Conservation (phyloP, 2,888 invertebrate genomes). For the Tetranychus truncatus region DNA sequence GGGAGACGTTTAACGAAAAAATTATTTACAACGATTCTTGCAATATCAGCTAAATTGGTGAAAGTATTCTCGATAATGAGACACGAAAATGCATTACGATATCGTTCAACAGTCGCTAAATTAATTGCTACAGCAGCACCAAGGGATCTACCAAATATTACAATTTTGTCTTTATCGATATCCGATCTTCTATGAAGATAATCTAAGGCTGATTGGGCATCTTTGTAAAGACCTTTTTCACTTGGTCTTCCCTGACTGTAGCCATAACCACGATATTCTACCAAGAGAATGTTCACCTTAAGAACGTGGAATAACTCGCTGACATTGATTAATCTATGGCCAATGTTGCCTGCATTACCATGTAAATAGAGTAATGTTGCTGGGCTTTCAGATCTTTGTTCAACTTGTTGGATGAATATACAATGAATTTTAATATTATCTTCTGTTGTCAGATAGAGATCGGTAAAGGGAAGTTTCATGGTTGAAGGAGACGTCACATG, state of each 20-base stretch:
- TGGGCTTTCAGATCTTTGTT: slow-evolving; percentile 31
- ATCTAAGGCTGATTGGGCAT: slow-evolving; percentile 69
- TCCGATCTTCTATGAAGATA: slow-evolving; percentile 61
- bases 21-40: slow-evolving; percentile 57
- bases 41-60: slow-evolving; percentile 83
- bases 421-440: slow-evolving; percentile 34
- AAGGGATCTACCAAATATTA: slow-evolving; percentile 63
- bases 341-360: slow-evolving; percentile 93
- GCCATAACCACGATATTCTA: slow-evolving; percentile 91
- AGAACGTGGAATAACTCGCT: slow-evolving; percentile 61
- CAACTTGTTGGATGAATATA: slow-evolving; percentile 33
- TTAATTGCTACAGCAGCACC: slow-evolving; percentile 85
- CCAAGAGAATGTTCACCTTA: slow-evolving; percentile 65
- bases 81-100: slow-evolving; percentile 60
- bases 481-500: slow-evolving; percentile 70
- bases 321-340: slow-evolving; percentile 73
- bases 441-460: slow-evolving; percentile 23
- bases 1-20: slow-evolving; percentile 56
- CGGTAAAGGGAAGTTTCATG: slow-evolving; percentile 48
- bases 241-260: slow-evolving; percentile 66
- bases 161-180: slow-evolving; percentile 61
- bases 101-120: slow-evolving; percentile 54
- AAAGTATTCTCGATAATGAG: slow-evolving; percentile 85
- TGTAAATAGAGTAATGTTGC: slow-evolving; percentile 79
- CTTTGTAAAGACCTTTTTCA: slow-evolving; percentile 60